Percentiles rank a stretch among this genome's conserved stretches.
Conservation (phyloP, 2,888 invertebrate genomes). For the Orthosia gracilis region DNA sequence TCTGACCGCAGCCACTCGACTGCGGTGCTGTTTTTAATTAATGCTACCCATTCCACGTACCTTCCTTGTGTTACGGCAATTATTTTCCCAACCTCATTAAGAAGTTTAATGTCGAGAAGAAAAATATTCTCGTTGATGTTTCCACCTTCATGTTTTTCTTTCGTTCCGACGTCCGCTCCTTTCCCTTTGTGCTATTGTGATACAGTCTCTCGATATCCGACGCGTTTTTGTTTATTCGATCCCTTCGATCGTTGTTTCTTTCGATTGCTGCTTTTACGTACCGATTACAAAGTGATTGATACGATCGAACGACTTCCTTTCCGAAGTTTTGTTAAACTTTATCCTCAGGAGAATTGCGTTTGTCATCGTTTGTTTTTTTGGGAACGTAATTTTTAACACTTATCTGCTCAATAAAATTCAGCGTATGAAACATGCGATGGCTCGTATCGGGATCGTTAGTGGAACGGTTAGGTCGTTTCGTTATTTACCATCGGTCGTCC, state of each 20-base stretch:
- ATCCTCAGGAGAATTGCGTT: constrained; percentile 44
- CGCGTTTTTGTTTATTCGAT: constrained; percentile 78
- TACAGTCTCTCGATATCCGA: constrained; percentile 76
- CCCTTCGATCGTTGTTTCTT: constrained; percentile 75
- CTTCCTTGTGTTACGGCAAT: constrained; percentile 89
- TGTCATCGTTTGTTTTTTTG: constrained; percentile 55
- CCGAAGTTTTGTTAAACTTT: constrained; percentile 55
- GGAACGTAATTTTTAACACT: constrained; percentile 70
- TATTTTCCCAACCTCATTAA: constrained; percentile 89
- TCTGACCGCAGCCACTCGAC: constrained; percentile 83
- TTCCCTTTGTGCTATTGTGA: constrained; percentile 80
- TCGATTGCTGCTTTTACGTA: constrained; percentile 76
- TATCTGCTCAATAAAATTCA: constrained; percentile 79
- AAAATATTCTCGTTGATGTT: constrained; percentile 82
- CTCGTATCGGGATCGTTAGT: constrained; percentile 83
- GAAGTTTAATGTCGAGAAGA: constrained; percentile 85
- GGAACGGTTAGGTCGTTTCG: constrained; percentile 82
- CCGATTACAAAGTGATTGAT: constrained; percentile 78
- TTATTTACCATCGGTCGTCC: constrained; percentile 83
- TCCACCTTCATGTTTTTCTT: constrained; percentile 70
- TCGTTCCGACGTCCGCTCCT: constrained; percentile 46
- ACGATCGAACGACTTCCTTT: constrained; percentile 67
- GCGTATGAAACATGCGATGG: constrained; percentile 78
- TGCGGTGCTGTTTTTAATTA: constrained; percentile 88
- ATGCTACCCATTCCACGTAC: constrained; percentile 84